phyloP scores from a whole-genome alignment of 1,140 invertebrate genomes.

The Drosophila oshimai region DNA sequence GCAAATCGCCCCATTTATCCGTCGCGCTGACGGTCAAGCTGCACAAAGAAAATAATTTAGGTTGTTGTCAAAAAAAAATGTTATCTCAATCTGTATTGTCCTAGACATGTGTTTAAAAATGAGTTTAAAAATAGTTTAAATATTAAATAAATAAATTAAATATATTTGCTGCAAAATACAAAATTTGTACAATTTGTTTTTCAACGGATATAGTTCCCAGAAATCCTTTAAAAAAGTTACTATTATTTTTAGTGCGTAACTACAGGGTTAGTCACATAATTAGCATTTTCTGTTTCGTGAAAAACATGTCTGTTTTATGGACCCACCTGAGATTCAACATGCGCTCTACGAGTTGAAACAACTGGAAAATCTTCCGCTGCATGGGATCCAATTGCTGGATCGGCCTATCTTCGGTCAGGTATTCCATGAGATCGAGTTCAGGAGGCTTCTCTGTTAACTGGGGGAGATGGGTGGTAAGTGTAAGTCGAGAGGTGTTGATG shows the following conservation, averaged over 20 bases:
- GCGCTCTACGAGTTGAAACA: constrained; percentile 82
- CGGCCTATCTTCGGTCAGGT: constrained; percentile 43
- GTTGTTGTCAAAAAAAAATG: not conserved
- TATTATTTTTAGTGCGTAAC: no score
- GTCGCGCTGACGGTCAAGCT: constrained; percentile 82
- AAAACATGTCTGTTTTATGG: no score
- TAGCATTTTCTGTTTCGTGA: no score
- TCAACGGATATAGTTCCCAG: no score
- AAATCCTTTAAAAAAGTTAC: no score
- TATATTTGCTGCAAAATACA: no score
- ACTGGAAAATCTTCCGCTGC: constrained; percentile 83
- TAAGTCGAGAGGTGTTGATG: not conserved
- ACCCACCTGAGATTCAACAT: constrained; percentile 84
- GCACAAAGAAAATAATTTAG: not conserved
- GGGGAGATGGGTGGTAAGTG: not conserved
- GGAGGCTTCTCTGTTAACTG: constrained; percentile 61
- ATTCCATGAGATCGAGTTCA: constrained; percentile 37
- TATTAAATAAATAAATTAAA: no score
- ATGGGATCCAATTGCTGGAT: constrained; percentile 83
- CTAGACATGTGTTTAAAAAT: no score
- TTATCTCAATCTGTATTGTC: no score
- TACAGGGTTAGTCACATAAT: no score
- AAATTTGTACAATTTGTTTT: no score
- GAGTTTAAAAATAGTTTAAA: no score
- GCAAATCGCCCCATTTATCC: constrained; percentile 83